Evolutionary conservation across 2,113 vertebrate genomes (phyloP), one percentile per base, ranked within the genome.

Genomic region (Butorides virescens): DNA sequence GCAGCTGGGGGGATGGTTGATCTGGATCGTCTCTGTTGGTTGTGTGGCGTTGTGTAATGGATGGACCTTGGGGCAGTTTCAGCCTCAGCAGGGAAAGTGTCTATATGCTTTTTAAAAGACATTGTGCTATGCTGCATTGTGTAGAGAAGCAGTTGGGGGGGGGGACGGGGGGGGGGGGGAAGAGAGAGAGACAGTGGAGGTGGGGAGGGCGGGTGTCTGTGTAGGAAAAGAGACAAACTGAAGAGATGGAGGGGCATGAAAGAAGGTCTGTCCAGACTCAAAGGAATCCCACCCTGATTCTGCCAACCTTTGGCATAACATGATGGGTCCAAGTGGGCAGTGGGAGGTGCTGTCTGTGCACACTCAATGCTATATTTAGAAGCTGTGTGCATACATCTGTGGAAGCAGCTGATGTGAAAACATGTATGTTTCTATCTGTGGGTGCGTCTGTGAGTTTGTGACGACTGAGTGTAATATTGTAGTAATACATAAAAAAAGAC

Each of bases 31-130:
- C 81, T 63, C 23, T 72, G 71, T 77, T 81, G 90, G 55, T 90
- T 66, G n/a, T 2, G 0, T 61, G 59, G 44, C 0, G 7, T 84
- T 92, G 37, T 86, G 83, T 88, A 92, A 96, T 39, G 67, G 75
- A 80, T 62, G n/a, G 76, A 95, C 50, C 88, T 90, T 79, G 71
- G 71, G 82, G 71, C 49, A 94, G 53, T 83, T 92, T 88, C 88
- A 83, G 71, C 50, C 47, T 77, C 37, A 67, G 75, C n/a, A 80
- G n/a, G 56, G 76, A 77, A 89, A 94, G 91, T 52, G 34, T 36
- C 50, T 65, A 44, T 44, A 11, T 84, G 82, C 25, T 84, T 95
- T 95, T 92, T 59, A 88, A 73, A 93, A 88, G 55, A 93, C 47
- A 25, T 88, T 90, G 23, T 91, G 68, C 53, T 62, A 3, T 56